phyloP scores from a whole-genome alignment of 2,113 vertebrate genomes.

The Raja brachyura region DNA sequence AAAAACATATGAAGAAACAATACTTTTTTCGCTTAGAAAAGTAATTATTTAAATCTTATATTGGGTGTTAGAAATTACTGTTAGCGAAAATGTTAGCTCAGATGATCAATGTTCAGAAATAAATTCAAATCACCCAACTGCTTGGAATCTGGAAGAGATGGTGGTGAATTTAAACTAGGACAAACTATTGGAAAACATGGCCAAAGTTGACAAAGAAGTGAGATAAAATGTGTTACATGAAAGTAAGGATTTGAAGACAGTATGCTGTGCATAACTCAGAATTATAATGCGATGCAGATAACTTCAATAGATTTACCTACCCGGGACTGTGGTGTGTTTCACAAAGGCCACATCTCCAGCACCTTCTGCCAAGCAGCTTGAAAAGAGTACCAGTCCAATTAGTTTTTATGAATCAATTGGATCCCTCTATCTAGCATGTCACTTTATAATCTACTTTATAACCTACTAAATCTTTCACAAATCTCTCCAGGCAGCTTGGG shows the following conservation, averaged over 20 bases:
- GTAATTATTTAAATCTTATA: background rate
- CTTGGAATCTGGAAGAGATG: background rate
- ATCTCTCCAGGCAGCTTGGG: background rate
- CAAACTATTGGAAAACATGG: background rate
- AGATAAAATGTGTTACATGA: slow-evolving; percentile 18
- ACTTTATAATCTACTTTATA: too few species aligned
- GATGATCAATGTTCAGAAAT: background rate
- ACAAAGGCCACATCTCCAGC: slow-evolving; percentile 76
- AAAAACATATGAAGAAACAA: background rate
- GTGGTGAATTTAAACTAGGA: background rate
- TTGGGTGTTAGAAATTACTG: background rate
- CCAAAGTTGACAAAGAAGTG: background rate
- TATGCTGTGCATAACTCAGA: background rate
- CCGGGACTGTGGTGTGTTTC: slow-evolving; percentile 68
- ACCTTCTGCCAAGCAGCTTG: slow-evolving; percentile 69
- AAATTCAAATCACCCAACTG: background rate
- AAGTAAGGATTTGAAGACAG: background rate
- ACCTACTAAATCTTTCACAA: background rate
- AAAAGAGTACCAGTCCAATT: background rate
- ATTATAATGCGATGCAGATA: background rate
- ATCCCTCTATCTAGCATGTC: too few species aligned
- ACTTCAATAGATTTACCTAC: slow-evolving; percentile 51
- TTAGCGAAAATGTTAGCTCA: background rate
- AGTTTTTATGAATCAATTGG: background rate
- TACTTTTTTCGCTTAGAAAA: background rate